phyloP scores from a whole-genome alignment of 1,140 invertebrate genomes.

The Meloidogyne floridensis region DNA sequence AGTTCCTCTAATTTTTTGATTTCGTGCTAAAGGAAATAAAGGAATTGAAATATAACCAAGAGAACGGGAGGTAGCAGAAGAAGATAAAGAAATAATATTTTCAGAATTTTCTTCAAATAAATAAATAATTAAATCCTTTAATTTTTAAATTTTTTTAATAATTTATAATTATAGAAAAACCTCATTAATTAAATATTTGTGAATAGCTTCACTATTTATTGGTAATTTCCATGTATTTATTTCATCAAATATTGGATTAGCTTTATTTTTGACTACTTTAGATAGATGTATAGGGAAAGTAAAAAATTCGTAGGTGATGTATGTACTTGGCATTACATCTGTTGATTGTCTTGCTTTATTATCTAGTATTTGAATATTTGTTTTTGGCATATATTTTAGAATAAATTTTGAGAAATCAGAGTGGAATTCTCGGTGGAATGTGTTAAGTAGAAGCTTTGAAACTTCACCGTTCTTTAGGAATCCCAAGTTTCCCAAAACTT shows the following conservation, averaged over 20 bases:
- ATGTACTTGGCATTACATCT: conserved; percentile 29
- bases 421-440: no score
- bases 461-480: no score
- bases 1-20: conserved; percentile 34
- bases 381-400: no score
- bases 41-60: conserved; percentile 23
- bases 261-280: conserved; percentile 30
- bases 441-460: no score
- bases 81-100: no score
- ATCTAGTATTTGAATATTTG: conserved; percentile 2
- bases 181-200: conserved; percentile 45
- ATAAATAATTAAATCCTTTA: conserved; percentile 38
- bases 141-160: neutral
- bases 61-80: neutral
- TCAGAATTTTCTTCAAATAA: conserved; percentile 24
- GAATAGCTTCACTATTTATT: conserved; percentile 37
- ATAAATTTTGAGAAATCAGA: no score
- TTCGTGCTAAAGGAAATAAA: conserved; percentile 35
- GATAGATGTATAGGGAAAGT: conserved; percentile 50
- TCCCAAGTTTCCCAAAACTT: no score
- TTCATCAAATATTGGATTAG: conserved; percentile 47
- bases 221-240: conserved; percentile 41
- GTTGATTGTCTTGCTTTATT: neutral
- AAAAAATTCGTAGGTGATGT: conserved; percentile 55
- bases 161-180: neutral